phyloP scores from a whole-genome alignment of 35 echinoderm and acorn worm species.

The Diadema setosum region DNA sequence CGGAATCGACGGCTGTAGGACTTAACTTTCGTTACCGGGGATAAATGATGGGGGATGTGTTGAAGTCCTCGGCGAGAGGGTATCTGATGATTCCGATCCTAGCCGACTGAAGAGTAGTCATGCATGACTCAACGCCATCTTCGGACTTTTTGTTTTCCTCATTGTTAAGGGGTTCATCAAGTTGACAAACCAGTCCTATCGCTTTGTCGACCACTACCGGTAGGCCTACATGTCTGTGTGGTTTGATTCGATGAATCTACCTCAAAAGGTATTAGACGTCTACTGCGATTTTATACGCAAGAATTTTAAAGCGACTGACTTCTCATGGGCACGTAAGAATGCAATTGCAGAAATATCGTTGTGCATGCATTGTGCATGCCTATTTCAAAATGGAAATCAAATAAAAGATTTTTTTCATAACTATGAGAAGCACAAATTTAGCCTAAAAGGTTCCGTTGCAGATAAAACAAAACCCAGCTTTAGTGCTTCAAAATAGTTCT shows the following conservation, averaged over 20 bases:
- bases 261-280: constrained; percentile 55
- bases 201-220: constrained; percentile 77
- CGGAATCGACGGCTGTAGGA: not conserved
- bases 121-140: constrained; percentile 86
- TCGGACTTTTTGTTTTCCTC: constrained; percentile 84
- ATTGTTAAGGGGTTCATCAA: constrained; percentile 74
- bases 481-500: no score
- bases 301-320: no score
- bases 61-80: constrained; percentile 58
- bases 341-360: no score
- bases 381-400: no score
- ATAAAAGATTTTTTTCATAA: no score
- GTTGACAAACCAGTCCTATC: constrained; percentile 37
- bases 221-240: constrained; percentile 87
- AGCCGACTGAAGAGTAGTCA: not conserved
- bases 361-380: no score
- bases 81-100: constrained; percentile 84
- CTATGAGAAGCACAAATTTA: no score
- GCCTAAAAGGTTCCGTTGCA: no score
- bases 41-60: constrained; percentile 79
- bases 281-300: not conserved
- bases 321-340: no score
- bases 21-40: constrained; percentile 24
- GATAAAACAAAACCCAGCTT: no score
- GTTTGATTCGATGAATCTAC: constrained; percentile 74